These are phyloP conservation scores for Heliconius ethilla DNA, from an alignment of 2,888 invertebrate genomes.

Conservation along the genomic window DNA sequence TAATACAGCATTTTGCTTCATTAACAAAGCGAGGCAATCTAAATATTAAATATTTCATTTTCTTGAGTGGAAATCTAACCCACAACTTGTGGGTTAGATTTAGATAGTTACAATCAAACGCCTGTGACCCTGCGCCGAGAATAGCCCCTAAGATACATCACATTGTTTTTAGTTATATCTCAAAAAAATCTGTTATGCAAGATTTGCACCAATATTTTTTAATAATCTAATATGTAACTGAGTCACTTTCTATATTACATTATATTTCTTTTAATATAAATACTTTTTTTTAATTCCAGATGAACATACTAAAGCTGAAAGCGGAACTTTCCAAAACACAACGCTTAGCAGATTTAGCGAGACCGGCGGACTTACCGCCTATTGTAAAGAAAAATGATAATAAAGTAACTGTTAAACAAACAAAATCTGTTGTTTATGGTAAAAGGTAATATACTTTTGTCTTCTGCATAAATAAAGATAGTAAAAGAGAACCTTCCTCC, in stretches of 20 bases:
- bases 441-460: constrained; percentile 63
- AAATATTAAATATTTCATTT: not conserved
- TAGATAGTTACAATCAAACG: too few species aligned
- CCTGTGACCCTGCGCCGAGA: too few species aligned
- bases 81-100: too few species aligned
- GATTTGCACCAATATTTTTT: too few species aligned
- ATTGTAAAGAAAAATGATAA: constrained; percentile 56
- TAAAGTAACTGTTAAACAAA: constrained; percentile 54
- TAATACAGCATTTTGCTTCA: not conserved
- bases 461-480: not conserved
- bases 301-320: constrained; percentile 85
- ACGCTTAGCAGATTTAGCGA: constrained; percentile 88
- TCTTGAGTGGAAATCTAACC: too few species aligned
- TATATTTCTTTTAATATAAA: not conserved
- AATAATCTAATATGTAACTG: not conserved
- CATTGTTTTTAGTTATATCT: too few species aligned
- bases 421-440: constrained; percentile 77
- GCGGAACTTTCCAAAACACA: constrained; percentile 86
- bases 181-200: too few species aligned
- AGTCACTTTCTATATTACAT: not conserved
- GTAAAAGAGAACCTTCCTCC: not conserved
- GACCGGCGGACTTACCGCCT: constrained; percentile 84
- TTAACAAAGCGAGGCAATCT: not conserved
- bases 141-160: too few species aligned
- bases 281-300: constrained; percentile 57